phyloP scores from a whole-genome alignment of 2,113 vertebrate species.

The Phoxinus phoxinus region DNA sequence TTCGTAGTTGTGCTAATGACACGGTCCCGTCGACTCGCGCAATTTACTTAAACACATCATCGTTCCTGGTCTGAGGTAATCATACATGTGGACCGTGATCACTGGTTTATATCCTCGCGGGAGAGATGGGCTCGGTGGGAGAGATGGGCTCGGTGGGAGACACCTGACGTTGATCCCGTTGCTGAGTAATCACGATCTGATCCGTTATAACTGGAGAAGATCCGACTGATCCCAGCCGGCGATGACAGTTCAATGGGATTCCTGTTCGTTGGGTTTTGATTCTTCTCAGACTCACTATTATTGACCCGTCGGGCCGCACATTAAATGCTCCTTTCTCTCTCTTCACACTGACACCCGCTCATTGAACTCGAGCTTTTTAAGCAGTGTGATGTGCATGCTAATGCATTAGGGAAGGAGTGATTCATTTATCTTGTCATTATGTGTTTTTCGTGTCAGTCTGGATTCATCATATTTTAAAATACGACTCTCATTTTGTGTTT shows the following conservation, averaged over 20 bases:
- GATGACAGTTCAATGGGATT: slow-evolving; percentile 52
- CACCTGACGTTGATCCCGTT: slow-evolving; percentile 68
- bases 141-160: slow-evolving; percentile 63
- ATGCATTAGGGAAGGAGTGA: background rate
- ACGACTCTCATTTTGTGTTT: background rate
- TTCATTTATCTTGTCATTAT: slow-evolving; percentile 17
- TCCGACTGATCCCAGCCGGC: slow-evolving; percentile 32
- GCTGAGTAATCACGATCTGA: slow-evolving; percentile 66
- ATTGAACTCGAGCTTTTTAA: slow-evolving; percentile 25
- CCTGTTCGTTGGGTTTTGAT: slow-evolving; percentile 31
- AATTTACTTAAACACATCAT: slow-evolving; percentile 61
- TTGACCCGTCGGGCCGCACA: background rate
- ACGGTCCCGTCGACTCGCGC: slow-evolving; percentile 49
- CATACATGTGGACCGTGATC: slow-evolving; percentile 65
- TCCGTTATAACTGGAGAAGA: slow-evolving; percentile 56
- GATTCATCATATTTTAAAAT: background rate
- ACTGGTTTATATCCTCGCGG: slow-evolving; percentile 67
- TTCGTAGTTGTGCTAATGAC: slow-evolving; percentile 43
- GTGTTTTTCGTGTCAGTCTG: background rate
- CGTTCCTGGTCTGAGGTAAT: slow-evolving; percentile 57
- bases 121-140: slow-evolving; percentile 61
- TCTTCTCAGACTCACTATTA: slow-evolving; percentile 14
- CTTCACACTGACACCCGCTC: background rate
- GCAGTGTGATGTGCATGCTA: background rate
- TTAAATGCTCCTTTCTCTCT: slow-evolving; percentile 7